Base-by-base conservation (phyloP, 2,888 invertebrate genomes). In the Trichogramma evanescens region DNA sequence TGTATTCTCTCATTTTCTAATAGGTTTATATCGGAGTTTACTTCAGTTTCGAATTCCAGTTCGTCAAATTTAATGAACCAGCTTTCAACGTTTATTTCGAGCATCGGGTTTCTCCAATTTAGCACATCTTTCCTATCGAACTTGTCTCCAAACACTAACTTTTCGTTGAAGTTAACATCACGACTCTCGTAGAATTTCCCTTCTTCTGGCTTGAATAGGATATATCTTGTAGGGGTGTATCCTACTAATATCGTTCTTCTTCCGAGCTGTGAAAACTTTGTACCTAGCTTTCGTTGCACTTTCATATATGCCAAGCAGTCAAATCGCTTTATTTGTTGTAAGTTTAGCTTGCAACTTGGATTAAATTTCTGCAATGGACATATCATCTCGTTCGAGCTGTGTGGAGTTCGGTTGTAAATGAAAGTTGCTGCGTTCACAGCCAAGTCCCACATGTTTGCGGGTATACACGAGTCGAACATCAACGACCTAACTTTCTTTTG, bases 81-180 rank as follows among this genome's bases (percentile, higher is more conserved):
- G 38, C n/a, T 52, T 9, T 1, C n/a, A 6, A 41, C 38, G 10
- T 52, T 41, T 40, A 39, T 40, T 52, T 41, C 2, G 41, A 6
- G 7, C 10, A 39, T 40, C 10, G 10, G 4, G 41, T 26, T 41
- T 9, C 6, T 1, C 52, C 52, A 9, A 9, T 52, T 0, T 13
- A 13, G 13, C 13, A 13, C 10, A 2, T 9, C 9, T 4, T 41
- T 52, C 45, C n/a, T 50, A 39, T 44, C 49, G 62, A 63, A 66
- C 7, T 61, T 56, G 42, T 68, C 63, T 48, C 65, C 66, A 54
- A 65, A 69, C 38, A 65, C 64, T 26, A 67, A 40, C 62, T 65
- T 68, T 59, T 68, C 65, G 45, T 64, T 61, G 46, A 67, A 68
- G 50, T 66, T 59, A 5, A 66, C 65, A 9, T 66, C 67, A 8